phyloP scores from a whole-genome alignment of 2,888 invertebrate genomes.

The Watsonalla cultraria region DNA sequence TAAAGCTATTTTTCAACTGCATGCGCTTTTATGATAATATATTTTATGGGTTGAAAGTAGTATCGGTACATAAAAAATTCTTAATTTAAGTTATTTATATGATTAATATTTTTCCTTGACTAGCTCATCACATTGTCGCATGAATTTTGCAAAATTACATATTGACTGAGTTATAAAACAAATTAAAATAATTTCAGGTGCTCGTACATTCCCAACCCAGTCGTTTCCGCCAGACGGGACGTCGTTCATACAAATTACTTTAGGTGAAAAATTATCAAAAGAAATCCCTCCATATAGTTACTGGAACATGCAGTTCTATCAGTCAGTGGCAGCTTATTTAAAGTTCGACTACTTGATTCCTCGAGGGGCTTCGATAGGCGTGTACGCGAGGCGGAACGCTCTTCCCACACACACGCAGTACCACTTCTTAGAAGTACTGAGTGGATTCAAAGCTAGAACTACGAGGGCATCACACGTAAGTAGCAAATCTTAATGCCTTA shows the following conservation, averaged over 20 bases:
- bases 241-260: conserved; percentile 92
- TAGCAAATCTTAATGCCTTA: conserved; percentile 30
- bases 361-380: conserved; percentile 94
- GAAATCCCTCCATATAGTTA: conserved; percentile 96
- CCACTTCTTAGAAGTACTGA: conserved; percentile 95
- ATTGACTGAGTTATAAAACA: background rate
- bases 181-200: conserved; percentile 78
- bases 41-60: background rate
- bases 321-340: conserved; percentile 95
- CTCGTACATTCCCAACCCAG: conserved; percentile 91
- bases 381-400: conserved; percentile 95
- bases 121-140: conserved; percentile 58
- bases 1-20: conserved; percentile 33
- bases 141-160: conserved; percentile 20
- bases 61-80: background rate
- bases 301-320: conserved; percentile 98
- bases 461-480: conserved; percentile 92
- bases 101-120: conserved; percentile 7
- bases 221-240: conserved; percentile 96
- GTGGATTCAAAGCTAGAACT: conserved; percentile 91
- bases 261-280: conserved; percentile 92
- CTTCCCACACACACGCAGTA: conserved; percentile 98
- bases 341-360: conserved; percentile 97
- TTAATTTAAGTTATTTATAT: background rate
- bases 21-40: conserved; percentile 30